These are phyloP conservation scores for Pemphigus obesinymphae DNA, from an alignment of 1,140 invertebrate species.

Conservation along the genomic window DNA sequence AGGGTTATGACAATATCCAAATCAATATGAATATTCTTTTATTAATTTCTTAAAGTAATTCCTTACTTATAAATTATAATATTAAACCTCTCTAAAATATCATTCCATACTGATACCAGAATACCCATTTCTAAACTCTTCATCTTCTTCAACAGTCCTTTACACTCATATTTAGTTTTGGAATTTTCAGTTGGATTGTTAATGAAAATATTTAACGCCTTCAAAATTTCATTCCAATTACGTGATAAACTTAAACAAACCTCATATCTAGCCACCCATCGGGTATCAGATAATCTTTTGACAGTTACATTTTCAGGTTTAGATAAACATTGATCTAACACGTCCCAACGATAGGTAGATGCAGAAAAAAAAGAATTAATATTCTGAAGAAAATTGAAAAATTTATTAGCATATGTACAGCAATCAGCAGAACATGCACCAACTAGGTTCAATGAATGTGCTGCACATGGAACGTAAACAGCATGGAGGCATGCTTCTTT, in stretches of 20 bases:
- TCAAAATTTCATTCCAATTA: constrained; percentile 35
- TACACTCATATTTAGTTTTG: constrained; percentile 19
- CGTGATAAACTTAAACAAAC: constrained; percentile 27
- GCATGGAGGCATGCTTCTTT: too few species aligned
- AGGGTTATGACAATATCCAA: too few species aligned
- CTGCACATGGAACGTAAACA: too few species aligned
- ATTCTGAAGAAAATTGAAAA: too few species aligned
- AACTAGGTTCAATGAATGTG: too few species aligned
- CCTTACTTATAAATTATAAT: too few species aligned
- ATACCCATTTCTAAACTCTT: too few species aligned
- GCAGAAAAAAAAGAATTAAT: constrained; percentile 20
- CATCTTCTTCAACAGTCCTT: constrained; percentile 30
- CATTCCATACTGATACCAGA: too few species aligned
- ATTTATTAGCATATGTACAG: not conserved
- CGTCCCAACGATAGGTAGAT: constrained; percentile 25
- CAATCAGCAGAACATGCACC: not conserved
- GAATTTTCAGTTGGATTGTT: constrained; percentile 16
- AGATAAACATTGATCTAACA: not conserved
- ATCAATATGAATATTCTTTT: too few species aligned
- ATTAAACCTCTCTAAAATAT: too few species aligned
- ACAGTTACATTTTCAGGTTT: constrained; percentile 18
- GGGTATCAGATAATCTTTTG: constrained; percentile 31
- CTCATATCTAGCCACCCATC: too few species aligned
- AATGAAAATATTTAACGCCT: not conserved
- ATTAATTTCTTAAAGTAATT: too few species aligned